Evolutionary conservation across 2,888 invertebrate genomes (phyloP), one percentile per base, ranked within the genome.

Genomic region (Ypsolopha scabrella): DNA sequence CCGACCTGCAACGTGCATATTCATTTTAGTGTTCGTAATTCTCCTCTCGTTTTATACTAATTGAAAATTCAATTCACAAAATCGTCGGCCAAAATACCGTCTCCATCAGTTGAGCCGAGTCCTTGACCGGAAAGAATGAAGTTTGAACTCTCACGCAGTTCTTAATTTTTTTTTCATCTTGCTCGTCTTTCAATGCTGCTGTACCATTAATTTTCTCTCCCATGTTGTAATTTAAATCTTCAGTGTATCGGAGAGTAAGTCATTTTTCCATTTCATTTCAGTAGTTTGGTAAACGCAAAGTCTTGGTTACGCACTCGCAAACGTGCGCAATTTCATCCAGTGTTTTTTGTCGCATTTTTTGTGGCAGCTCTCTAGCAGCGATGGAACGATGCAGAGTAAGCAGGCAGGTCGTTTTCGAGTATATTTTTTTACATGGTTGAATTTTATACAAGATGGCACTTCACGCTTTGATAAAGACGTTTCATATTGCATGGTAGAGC

Each of bases 331-430:
- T 67, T 55, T 65, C 58, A 59, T 61, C 54, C 56, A 46, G 54
- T 55, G 48, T 67, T 66, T 70, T 67, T 64, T 59, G 54, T 14
- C 50, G 51, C 52, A 53, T 58, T 65, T 74, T 73, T 64, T 64
- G 57, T 53, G 51, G 51, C 61, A 54, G 58, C 57, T 62, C 62
- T 47, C 36, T 60, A 60, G 57, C 61, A 62, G 61, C 64, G 58
- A 64, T 67, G 66, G 43, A 71, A 66, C 66, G 66, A 68, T 71
- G 68, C 66, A 63, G 61, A 70, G 68, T 67, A 73, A 74, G 74
- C 74, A 68, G 68, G 70, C 66, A 60, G 51, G 48, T 72, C n/a
- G n/a, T 75, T 73, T 72, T 74, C 59, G 65, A 52, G 53, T 58
- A 62, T 11, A 11, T 62, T 59, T 62, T 68, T 67, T 14, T 45